A percentile compares a stretch with the other conserved stretches of the same genome.
phyloP scores from a whole-genome alignment of 30 jellyfish, hydroid and myxozoan species.

The Cassiopea andromeda region DNA sequence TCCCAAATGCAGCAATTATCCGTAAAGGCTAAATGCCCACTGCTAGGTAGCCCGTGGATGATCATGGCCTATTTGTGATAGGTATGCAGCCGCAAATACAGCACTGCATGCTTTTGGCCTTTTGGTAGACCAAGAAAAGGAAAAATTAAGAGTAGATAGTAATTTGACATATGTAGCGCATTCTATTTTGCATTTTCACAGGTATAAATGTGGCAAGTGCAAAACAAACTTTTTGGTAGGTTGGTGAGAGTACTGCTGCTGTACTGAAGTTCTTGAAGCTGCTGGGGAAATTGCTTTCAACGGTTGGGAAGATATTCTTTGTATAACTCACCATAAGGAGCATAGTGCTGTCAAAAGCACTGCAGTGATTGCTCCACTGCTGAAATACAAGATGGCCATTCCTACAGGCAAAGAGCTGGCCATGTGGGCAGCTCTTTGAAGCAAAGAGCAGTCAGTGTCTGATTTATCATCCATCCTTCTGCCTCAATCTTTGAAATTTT shows the following conservation, averaged over 20 bases:
- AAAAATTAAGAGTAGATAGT: background rate
- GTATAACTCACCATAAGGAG: slow-evolving; percentile 12
- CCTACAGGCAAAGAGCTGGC: slow-evolving; percentile 24
- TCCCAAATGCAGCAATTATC: slow-evolving; percentile 3
- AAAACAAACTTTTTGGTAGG: slow-evolving; percentile 14
- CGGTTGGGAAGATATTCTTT: slow-evolving; percentile 14
- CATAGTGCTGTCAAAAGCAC: slow-evolving; percentile 8
- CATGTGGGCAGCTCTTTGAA: background rate
- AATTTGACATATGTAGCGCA: background rate
- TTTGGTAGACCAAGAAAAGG: background rate
- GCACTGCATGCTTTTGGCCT: slow-evolving; percentile 1
- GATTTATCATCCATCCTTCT: background rate
- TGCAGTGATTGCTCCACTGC: slow-evolving; percentile 27
- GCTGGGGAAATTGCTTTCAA: slow-evolving; percentile 8
- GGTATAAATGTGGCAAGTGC: slow-evolving; percentile 23
- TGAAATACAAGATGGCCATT: slow-evolving; percentile 15
- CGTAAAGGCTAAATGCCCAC: background rate
- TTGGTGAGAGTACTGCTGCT: slow-evolving; percentile 35
- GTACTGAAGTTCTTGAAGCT: slow-evolving; percentile 34
- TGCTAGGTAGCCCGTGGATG: background rate
- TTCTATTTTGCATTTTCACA: background rate
- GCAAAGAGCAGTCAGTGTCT: slow-evolving; percentile 22
- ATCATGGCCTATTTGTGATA: background rate
- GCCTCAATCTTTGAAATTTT: background rate
- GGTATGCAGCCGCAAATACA: no score